phyloP scores from a whole-genome alignment of 2,113 vertebrate species.

The Phainopepla nitens region DNA sequence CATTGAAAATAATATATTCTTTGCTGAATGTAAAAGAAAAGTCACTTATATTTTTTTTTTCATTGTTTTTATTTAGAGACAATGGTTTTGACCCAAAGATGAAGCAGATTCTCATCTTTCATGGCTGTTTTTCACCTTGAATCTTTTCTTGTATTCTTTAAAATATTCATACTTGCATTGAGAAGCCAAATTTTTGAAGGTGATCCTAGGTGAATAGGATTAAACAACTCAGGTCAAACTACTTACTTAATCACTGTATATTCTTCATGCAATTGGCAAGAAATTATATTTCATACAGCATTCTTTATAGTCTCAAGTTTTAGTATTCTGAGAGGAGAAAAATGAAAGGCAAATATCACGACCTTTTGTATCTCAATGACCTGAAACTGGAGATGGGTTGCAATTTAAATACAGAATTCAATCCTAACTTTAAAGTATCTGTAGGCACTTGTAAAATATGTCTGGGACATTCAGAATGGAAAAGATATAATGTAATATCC shows the following conservation, averaged over 20 bases:
- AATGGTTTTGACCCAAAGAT: conserved; percentile 27
- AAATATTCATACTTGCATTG: conserved; percentile 35
- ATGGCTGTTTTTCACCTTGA: conserved; percentile 15
- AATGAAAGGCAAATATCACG: conserved; percentile 56
- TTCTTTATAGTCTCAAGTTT: conserved; percentile 36
- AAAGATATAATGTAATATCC: conserved; percentile 11
- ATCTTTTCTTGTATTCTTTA: neutral
- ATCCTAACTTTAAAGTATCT: conserved; percentile 17
- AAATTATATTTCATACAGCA: conserved; percentile 46
- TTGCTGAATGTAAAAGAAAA: neutral
- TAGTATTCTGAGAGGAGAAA: conserved; percentile 46
- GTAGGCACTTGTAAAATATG: conserved; percentile 44
- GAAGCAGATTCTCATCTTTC: conserved; percentile 23
- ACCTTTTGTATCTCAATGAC: conserved; percentile 58
- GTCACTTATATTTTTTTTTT: neutral
- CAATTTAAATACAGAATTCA: conserved; percentile 53
- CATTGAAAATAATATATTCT: neutral
- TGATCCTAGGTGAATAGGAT: conserved; percentile 57
- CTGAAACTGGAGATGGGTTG: conserved; percentile 40
- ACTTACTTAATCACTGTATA: conserved; percentile 60
- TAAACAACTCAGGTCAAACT: conserved; percentile 58
- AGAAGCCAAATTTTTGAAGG: conserved; percentile 46
- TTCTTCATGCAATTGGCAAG: conserved; percentile 48
- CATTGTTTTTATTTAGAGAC: conserved; percentile 27
- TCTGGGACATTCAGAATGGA: conserved; percentile 7